Evolutionary conservation across 2,797 vertebrate species (phyloP).

Genomic region (Cryptoprocta ferox): DNA sequence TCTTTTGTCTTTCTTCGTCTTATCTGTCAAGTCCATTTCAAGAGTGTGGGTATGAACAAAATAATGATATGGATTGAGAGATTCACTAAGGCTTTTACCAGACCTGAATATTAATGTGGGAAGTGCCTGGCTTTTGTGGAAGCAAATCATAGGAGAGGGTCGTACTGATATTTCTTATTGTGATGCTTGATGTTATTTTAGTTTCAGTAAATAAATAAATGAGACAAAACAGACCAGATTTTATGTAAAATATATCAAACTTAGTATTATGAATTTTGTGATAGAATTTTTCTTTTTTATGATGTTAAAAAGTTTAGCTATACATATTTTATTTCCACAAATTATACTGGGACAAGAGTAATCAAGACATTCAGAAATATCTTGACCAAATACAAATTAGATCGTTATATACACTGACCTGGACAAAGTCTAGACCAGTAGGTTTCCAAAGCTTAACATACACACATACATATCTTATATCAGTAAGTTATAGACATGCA

Average conservation of each 20-base stretch:
- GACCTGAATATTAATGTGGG: slow-evolving; percentile 67
- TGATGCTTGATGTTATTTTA: not conserved
- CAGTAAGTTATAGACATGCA: not conserved
- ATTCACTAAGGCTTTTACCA: slow-evolving; percentile 52
- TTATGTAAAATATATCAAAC: not conserved
- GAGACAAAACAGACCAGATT: not conserved
- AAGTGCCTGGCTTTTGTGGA: not conserved
- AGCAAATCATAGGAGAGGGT: not conserved
- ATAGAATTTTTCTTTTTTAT: not conserved
- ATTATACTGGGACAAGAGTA: not conserved
- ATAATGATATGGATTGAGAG: slow-evolving; percentile 77
- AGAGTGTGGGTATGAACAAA: slow-evolving; percentile 75
- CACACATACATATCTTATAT: fast-evolving
- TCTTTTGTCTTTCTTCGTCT: slow-evolving; percentile 83
- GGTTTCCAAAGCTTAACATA: not conserved
- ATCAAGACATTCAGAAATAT: not conserved
- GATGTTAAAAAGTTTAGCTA: not conserved
- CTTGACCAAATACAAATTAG: not conserved
- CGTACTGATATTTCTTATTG: slow-evolving; percentile 38
- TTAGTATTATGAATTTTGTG: not conserved
- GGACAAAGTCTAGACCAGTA: not conserved
- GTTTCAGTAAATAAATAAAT: slow-evolving; percentile 26
- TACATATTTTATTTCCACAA: not conserved
- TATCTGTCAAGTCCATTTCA: slow-evolving; percentile 83
- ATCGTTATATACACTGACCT: not conserved